A percentile compares a stretch with the other conserved stretches of the same genome.
Evolutionary conservation across 2,888 invertebrate genomes (phyloP).

Genomic region (Phaonia tiefii): DNA sequence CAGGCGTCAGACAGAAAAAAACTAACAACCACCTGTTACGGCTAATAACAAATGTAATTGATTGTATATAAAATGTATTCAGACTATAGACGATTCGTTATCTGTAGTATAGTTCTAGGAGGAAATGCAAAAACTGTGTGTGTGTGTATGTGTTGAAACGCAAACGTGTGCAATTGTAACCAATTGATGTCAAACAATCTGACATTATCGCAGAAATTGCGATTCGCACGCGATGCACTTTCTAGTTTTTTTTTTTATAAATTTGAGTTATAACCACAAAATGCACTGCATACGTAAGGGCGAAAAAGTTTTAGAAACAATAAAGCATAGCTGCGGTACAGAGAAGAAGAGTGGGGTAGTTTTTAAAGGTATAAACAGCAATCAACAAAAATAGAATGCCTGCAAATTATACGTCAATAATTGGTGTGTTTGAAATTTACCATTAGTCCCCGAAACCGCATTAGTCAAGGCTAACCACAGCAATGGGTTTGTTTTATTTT

Average conservation of each 20-base stretch:
- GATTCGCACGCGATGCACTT: constrained; percentile 73
- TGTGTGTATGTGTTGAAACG: constrained; percentile 47
- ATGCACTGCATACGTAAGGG: constrained; percentile 59
- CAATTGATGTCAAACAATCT: constrained; percentile 67
- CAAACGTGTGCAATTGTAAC: constrained; percentile 65
- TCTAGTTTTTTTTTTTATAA: constrained; percentile 26
- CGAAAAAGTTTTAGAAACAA: neutral
- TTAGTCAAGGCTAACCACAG: neutral
- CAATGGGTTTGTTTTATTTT: no score
- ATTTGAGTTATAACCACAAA: constrained; percentile 49
- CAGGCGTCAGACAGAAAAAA: neutral
- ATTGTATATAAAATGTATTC: constrained; percentile 33
- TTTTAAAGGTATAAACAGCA: no score
- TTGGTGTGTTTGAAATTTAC: constrained; percentile 31
- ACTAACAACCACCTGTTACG: constrained; percentile 53
- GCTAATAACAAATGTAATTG: constrained; percentile 46
- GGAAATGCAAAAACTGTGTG: neutral
- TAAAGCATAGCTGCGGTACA: neutral
- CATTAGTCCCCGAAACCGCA: neutral
- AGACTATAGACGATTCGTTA: neutral
- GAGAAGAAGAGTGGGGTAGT: no score
- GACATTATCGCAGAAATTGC: constrained; percentile 76
- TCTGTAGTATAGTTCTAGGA: neutral
- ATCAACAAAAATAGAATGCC: constrained; percentile 28
- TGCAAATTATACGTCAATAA: constrained; percentile 40